A percentile compares a stretch with the other conserved stretches of the same genome.
These are phyloP conservation scores for Gadopsis marmoratus DNA, from an alignment of 2,797 vertebrate species.

Conservation along the genomic window DNA sequence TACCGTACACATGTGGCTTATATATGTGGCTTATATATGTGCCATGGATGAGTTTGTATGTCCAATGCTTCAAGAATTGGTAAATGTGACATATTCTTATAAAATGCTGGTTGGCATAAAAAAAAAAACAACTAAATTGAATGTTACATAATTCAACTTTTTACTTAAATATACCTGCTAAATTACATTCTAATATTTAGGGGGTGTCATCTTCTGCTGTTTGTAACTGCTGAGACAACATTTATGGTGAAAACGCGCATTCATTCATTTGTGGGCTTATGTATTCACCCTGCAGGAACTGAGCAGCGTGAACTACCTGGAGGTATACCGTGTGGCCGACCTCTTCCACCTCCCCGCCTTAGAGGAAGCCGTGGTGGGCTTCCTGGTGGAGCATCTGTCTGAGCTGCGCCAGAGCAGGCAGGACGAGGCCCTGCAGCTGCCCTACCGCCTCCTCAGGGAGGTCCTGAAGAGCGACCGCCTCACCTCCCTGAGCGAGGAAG, in stretches of 20 bases:
- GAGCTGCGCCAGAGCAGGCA: slow-evolving; percentile 92
- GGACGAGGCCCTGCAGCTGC: slow-evolving; percentile 93
- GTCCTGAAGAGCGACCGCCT: slow-evolving; percentile 97
- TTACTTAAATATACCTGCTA: neutral
- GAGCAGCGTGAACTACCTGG: slow-evolving; percentile 97
- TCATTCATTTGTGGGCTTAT: slow-evolving; percentile 4
- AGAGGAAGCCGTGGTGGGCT: slow-evolving; percentile 95
- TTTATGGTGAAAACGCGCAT: too few relatives aligned
- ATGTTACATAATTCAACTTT: neutral
- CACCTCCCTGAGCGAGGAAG: slow-evolving; percentile 95
- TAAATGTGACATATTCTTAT: neutral
- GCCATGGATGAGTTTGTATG: neutral
- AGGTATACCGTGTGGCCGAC: slow-evolving; percentile 96
- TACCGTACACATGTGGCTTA: neutral
- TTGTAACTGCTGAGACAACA: neutral
- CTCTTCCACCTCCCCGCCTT: slow-evolving; percentile 96
- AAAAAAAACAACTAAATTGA: neutral
- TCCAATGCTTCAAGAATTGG: neutral
- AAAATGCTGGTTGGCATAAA: neutral
- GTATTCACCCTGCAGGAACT: slow-evolving; percentile 88
- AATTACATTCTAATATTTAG: neutral
- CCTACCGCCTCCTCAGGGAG: slow-evolving; percentile 95
- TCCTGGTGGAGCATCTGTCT: slow-evolving; percentile 96
- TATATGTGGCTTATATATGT: neutral
- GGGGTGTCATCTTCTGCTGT: neutral